Conservation (phyloP, 2,797 vertebrate species). For the Potorous gilbertii region DNA sequence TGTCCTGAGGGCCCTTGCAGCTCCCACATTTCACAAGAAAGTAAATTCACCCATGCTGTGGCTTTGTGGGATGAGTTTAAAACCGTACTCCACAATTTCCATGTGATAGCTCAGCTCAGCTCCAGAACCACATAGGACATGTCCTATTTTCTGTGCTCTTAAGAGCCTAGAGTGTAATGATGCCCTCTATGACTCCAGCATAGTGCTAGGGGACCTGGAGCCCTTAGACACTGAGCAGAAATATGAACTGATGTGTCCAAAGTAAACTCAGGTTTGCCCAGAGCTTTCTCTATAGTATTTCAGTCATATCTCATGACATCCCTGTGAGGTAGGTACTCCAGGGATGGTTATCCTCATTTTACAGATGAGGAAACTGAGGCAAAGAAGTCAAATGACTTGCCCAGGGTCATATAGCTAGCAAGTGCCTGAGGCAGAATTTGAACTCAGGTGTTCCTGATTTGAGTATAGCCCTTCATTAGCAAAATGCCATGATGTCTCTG, state of each 20-base stretch:
- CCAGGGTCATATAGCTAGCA: not conserved
- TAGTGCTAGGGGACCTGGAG: not conserved
- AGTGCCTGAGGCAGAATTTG: not conserved
- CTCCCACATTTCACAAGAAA: not conserved
- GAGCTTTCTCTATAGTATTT: not conserved
- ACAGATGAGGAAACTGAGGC: not conserved
- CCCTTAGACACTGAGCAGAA: not conserved
- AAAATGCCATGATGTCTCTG: not conserved
- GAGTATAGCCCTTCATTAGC: not conserved
- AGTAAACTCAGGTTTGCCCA: not conserved
- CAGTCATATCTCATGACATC: not conserved
- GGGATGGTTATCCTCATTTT: not conserved
- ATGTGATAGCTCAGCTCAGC: not conserved
- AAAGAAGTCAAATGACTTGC: not conserved
- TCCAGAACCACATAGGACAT: not conserved
- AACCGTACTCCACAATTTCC: not conserved
- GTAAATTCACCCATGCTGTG: not conserved
- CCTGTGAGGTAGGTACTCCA: not conserved
- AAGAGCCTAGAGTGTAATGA: not conserved
- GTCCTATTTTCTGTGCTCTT: not conserved
- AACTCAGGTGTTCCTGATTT: not conserved
- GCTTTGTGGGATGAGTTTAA: not conserved
- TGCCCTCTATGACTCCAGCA: not conserved
- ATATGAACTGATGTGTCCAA: not conserved
- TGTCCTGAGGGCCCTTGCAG: not conserved